These are phyloP conservation scores for Criorhina ranunculi DNA, from an alignment of 2,888 invertebrate genomes.

Conservation along the genomic window DNA sequence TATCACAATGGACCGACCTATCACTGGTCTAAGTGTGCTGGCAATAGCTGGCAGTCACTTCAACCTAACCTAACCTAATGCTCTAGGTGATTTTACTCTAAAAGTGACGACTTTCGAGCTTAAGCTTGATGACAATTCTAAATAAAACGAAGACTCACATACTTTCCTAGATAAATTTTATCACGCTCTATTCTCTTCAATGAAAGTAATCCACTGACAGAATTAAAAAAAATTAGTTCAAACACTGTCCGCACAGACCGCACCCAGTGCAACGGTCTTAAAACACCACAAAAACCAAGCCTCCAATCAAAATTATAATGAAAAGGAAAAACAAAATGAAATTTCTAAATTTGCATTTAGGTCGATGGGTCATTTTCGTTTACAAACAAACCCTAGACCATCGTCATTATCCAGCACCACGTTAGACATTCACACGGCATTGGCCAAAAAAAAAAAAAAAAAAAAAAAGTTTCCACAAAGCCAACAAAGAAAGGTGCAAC, in stretches of 20 bases:
- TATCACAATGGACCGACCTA: too few relatives aligned
- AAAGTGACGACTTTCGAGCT: too few relatives aligned
- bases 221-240: not conserved
- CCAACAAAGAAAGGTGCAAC: constrained; percentile 43
- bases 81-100: too few relatives aligned
- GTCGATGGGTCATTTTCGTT: constrained; percentile 66
- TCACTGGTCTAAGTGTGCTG: too few relatives aligned
- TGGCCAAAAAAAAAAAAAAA: constrained; percentile 2
- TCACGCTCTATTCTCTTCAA: not conserved
- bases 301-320: constrained; percentile 43
- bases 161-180: too few relatives aligned
- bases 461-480: not conserved
- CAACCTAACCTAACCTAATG: too few relatives aligned
- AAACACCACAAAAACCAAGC: constrained; percentile 31
- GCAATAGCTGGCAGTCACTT: too few relatives aligned
- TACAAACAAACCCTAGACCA: constrained; percentile 13
- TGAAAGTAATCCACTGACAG: not conserved
- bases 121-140: too few relatives aligned
- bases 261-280: constrained; percentile 29
- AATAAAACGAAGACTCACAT: too few relatives aligned
- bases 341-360: constrained; percentile 61
- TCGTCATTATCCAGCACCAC: constrained; percentile 23
- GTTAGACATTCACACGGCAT: constrained; percentile 16
- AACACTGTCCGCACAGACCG: constrained; percentile 3
- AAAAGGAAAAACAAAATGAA: constrained; percentile 13